phyloP scores from a whole-genome alignment of 2,888 invertebrate genomes.

The Malachius bipustulatus region DNA sequence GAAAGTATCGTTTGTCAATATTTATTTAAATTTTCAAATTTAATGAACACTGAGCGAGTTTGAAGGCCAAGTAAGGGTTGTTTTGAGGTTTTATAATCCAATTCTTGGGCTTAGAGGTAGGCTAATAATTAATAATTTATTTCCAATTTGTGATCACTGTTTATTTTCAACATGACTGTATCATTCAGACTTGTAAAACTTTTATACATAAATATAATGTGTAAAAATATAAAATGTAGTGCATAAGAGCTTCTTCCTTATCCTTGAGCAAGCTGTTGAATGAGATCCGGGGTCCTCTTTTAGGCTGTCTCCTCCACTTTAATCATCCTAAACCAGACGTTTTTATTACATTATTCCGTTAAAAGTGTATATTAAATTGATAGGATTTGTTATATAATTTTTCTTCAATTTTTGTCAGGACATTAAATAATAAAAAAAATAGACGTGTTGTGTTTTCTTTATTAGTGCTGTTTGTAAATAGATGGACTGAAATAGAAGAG shows the following conservation, averaged over 20 bases:
- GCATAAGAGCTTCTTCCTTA: conserved; percentile 21
- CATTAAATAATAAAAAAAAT: conserved; percentile 25
- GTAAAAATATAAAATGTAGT: conserved; percentile 28
- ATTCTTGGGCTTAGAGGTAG: too few relatives aligned
- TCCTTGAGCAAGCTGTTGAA: conserved; percentile 14
- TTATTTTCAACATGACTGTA: conserved; percentile 25
- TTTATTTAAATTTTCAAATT: too few relatives aligned
- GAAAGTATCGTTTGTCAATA: too few relatives aligned
- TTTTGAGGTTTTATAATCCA: too few relatives aligned
- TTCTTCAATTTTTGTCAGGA: conserved; percentile 25
- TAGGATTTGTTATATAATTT: conserved; percentile 24
- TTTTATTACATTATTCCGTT: conserved; percentile 19
- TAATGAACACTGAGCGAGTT: too few relatives aligned
- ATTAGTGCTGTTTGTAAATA: conserved; percentile 5
- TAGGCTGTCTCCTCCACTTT: conserved; percentile 25
- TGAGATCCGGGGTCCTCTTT: conserved; percentile 21
- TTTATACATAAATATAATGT: conserved; percentile 36
- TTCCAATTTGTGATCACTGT: background rate
- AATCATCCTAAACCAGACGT: conserved; percentile 16
- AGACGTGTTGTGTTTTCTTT: conserved; percentile 20
- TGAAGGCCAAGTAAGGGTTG: too few relatives aligned
- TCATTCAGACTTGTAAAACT: conserved; percentile 32
- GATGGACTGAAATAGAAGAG: too few relatives aligned
- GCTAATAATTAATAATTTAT: too few relatives aligned
- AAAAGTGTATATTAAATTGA: conserved; percentile 24